These are phyloP conservation scores for Oncopeltus fasciatus DNA, from an alignment of 1,140 invertebrate species.

Conservation along the genomic window DNA sequence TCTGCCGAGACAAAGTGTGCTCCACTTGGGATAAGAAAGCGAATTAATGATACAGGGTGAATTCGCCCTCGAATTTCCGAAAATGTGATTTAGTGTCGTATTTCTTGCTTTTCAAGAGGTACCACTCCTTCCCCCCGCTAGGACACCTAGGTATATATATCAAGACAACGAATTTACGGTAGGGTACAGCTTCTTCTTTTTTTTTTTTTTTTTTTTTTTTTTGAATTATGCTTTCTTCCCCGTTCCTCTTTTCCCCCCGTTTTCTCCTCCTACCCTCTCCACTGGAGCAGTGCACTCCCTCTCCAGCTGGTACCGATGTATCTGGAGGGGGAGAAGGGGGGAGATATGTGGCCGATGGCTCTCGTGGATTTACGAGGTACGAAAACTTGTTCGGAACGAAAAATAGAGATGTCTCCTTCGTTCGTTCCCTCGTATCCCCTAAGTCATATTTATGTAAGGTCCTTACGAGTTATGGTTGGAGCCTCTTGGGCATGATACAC, in stretches of 20 bases:
- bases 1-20: no score
- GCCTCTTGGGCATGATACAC: no score
- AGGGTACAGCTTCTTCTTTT: background rate
- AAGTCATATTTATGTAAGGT: constrained; percentile 18
- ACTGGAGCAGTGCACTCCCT: no score
- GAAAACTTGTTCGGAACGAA: constrained; percentile 19
- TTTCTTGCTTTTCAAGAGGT: background rate
- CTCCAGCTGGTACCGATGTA: no score
- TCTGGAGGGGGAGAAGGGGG: background rate
- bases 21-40: no score
- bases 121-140: background rate
- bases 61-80: background rate
- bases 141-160: background rate
- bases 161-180: background rate
- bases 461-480: no score
- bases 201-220: background rate
- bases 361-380: constrained; percentile 15
- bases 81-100: background rate
- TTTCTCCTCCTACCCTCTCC: background rate
- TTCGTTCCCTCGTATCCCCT: no score
- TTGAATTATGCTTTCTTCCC: background rate
- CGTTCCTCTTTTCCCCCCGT: background rate
- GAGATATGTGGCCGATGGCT: background rate
- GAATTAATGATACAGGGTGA: background rate
- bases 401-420: constrained; percentile 21